These are phyloP conservation scores for Columba janthina DNA, from an alignment of 2,113 vertebrate species.

Conservation along the genomic window DNA sequence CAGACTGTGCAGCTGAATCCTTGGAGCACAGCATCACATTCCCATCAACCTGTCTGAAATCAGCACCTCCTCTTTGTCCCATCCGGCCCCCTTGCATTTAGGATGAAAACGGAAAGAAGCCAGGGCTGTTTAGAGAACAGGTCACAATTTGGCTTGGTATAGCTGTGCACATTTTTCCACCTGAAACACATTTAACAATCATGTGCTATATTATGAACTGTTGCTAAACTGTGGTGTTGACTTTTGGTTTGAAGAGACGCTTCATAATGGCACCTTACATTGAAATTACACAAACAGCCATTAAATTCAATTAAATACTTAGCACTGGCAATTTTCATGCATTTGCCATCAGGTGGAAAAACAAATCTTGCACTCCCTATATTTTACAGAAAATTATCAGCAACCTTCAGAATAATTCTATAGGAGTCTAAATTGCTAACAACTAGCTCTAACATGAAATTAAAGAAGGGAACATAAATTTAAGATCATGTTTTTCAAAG, in stretches of 20 bases:
- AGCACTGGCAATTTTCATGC: neutral
- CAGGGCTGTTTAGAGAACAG: neutral
- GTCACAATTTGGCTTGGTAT: neutral
- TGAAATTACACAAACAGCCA: neutral
- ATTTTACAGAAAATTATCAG: neutral
- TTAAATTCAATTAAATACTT: neutral
- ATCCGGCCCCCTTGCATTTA: neutral
- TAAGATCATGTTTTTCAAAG: neutral
- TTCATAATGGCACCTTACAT: neutral
- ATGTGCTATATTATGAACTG: fast-evolving
- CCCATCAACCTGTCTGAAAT: neutral
- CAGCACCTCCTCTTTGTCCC: neutral
- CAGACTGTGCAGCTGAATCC: neutral
- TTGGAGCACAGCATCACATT: neutral
- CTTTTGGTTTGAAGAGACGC: neutral
- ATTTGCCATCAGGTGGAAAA: neutral
- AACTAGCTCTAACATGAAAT: neutral
- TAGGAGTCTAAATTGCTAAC: neutral
- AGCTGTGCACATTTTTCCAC: neutral
- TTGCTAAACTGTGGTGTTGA: neutral
- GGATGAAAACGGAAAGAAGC: neutral
- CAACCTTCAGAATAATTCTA: neutral
- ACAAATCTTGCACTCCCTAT: neutral
- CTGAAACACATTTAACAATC: neutral
- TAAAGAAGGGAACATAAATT: neutral